Conservation (phyloP, 2,113 vertebrate species). For the Trochalopteron elliotii region DNA sequence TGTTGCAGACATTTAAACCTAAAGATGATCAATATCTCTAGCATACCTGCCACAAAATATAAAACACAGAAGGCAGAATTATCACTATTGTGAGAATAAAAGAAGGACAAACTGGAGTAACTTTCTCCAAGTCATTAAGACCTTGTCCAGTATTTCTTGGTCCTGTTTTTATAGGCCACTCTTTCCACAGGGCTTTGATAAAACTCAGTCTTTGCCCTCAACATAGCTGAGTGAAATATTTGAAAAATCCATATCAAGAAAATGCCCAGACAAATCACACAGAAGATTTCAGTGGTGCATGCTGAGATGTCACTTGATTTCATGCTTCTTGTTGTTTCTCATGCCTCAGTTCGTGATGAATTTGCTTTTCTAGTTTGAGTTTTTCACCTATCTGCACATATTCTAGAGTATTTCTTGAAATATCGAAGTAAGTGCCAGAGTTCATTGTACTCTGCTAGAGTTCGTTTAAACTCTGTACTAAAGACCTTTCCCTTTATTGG, state of each 20-base stretch:
- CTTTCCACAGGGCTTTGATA: background rate
- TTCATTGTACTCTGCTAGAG: background rate
- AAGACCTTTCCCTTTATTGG: background rate
- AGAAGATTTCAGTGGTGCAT: background rate
- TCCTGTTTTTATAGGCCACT: background rate
- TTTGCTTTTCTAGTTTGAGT: background rate
- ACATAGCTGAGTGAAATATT: background rate
- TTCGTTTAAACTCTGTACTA: background rate
- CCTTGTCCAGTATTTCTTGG: background rate
- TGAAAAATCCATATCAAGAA: background rate
- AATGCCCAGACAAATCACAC: background rate
- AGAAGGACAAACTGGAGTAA: background rate
- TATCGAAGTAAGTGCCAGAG: background rate
- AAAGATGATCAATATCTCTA: background rate
- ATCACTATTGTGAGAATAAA: background rate
- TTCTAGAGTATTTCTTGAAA: background rate
- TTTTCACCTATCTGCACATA: background rate
- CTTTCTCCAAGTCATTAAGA: background rate
- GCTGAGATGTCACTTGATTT: background rate
- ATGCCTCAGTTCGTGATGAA: background rate
- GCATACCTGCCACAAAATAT: background rate
- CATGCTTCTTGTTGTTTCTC: background rate
- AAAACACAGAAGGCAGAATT: background rate
- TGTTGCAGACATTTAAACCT: background rate
- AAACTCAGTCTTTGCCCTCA: background rate